These are phyloP conservation scores for Drosophila simulans DNA, from an alignment of 1,140 invertebrate species.

Conservation along the genomic window DNA sequence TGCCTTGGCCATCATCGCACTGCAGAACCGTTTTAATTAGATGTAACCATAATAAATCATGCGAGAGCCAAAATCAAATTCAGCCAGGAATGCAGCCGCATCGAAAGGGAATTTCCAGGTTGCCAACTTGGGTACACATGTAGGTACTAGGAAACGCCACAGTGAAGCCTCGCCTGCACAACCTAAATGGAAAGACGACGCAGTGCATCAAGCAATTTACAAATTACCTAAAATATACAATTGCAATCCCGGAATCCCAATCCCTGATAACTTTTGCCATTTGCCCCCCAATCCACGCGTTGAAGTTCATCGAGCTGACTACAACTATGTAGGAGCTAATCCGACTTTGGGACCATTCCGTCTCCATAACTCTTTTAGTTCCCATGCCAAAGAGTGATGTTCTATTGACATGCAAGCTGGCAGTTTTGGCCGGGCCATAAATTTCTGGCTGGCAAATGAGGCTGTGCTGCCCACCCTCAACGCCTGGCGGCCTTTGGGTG, in stretches of 20 bases:
- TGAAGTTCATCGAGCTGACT: not conserved
- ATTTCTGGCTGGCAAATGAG: slow-evolving; percentile 29
- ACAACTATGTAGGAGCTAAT: not conserved
- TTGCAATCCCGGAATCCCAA: not conserved
- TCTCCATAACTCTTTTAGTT: not conserved
- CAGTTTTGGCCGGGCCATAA: slow-evolving; percentile 38
- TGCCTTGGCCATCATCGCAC: slow-evolving; percentile 45
- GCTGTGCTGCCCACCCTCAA: slow-evolving; percentile 27
- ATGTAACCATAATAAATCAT: slow-evolving; percentile 80
- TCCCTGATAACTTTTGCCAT: not conserved
- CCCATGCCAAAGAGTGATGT: slow-evolving; percentile 46
- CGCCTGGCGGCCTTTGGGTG: slow-evolving; percentile 12
- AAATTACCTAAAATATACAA: not conserved
- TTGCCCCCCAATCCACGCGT: not conserved
- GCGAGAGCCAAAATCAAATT: slow-evolving; percentile 23
- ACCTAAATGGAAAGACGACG: too few species aligned
- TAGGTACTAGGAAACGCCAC: slow-evolving; percentile 1
- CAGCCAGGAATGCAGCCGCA: slow-evolving; percentile 26
- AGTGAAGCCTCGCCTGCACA: not conserved
- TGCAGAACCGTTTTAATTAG: slow-evolving; percentile 80
- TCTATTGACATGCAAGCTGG: slow-evolving; percentile 59
- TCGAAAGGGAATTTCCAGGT: slow-evolving; percentile 38
- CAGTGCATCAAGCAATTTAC: not conserved
- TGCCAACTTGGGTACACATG: slow-evolving; percentile 13
- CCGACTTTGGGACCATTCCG: not conserved